Percentiles rank a stretch among this genome's conserved stretches.
These are phyloP conservation scores for Latrodectus geometricus DNA, from an alignment of 1,140 invertebrate species.

Conservation along the genomic window DNA sequence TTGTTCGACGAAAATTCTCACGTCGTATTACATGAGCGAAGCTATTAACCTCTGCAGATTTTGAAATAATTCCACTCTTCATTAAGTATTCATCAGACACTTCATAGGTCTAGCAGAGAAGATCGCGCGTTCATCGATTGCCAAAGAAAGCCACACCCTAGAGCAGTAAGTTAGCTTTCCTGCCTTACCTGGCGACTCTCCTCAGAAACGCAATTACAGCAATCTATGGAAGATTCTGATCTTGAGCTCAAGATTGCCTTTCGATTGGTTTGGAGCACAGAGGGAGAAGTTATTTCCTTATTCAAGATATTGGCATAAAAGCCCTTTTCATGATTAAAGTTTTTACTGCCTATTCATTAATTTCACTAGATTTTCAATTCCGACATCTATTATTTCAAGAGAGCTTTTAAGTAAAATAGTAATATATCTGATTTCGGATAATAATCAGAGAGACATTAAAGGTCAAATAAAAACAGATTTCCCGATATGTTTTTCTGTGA, in stretches of 20 bases:
- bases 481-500: background rate
- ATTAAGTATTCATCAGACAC: constrained; percentile 47
- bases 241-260: constrained; percentile 6
- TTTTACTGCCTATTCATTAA: too few species aligned
- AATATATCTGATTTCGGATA: too few species aligned
- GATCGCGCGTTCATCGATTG: constrained; percentile 34
- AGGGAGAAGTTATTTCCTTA: background rate
- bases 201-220: constrained; percentile 16
- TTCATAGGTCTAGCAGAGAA: constrained; percentile 20
- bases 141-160: constrained; percentile 44
- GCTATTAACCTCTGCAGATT: background rate
- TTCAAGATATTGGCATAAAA: too few species aligned
- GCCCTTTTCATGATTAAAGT: too few species aligned
- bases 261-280: background rate
- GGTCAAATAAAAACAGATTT: background rate
- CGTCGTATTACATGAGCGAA: too few species aligned
- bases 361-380: too few species aligned
- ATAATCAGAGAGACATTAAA: background rate
- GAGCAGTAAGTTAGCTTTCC: constrained; percentile 6
- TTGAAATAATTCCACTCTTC: constrained; percentile 3
- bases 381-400: too few species aligned
- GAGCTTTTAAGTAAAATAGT: too few species aligned
- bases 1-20: too few species aligned
- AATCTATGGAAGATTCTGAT: constrained; percentile 22
- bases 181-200: constrained; percentile 13